Evolutionary conservation across 1,140 invertebrate genomes (phyloP), one percentile per base, ranked within the genome.

Genomic region (Nasonia vitripennis): DNA sequence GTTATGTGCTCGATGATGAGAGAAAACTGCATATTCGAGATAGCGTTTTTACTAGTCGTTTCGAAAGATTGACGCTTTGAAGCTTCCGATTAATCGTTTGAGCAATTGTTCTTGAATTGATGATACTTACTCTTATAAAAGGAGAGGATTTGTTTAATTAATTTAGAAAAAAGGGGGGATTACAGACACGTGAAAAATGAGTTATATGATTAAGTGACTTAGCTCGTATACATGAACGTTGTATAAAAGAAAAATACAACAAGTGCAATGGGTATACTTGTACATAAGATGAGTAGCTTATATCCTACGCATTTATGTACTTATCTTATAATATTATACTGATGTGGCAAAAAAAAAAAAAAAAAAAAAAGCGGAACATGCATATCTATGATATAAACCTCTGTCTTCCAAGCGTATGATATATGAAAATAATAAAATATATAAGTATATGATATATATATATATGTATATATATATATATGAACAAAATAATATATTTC

Each of bases 401-500:
- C 91, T 92, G 92, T 93, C 92, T 93, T 93, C 92, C 92, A 93
- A 92, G 87, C 88, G 88, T 89, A 91, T 91, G 90, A 89, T 92
- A 87, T 84, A 83, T 27, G 27, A 89, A 91, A n/a, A 62, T 62
- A n/a, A 81, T 88, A 83, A 80, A 87, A 86, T 81, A 80, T 86
- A 81, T 89, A 86, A 87, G 86, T 90, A 91, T 91, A 90, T 88
- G 91, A 89, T 88, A 84, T 70, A 83, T 88, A 88, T 88, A 87
- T 27, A 27, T 27, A 27, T 27, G 0, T 27, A 89, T 88, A 84
- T 70, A 83, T 88, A 88, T 37, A 91, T 91, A 91, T 88, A 84
- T 67, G 81, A 87, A 87, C 87, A 87, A 77, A 79, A 86, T 78
- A 74, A 84, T 80, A 73, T 84, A 73, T 80, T 74, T 84, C 48